Conservation (phyloP, 2,888 invertebrate genomes). For the Hydropsyche betteni region DNA sequence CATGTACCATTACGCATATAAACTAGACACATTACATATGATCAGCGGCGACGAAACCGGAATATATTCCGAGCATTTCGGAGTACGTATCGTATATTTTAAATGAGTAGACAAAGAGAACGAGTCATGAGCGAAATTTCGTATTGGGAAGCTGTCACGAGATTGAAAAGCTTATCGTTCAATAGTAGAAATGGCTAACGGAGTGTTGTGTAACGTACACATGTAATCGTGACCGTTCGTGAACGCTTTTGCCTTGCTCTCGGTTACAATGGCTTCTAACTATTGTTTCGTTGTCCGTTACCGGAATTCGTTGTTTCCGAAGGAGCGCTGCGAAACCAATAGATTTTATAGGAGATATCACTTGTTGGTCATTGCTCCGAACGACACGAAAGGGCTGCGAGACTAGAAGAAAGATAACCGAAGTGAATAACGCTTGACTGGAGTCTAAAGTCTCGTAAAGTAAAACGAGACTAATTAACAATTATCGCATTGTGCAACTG, state of each 20-base stretch:
- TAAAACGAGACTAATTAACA: background rate
- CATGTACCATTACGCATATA: constrained; percentile 1
- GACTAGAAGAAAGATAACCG: background rate
- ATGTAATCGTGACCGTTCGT: constrained; percentile 33
- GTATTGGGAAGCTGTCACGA: constrained; percentile 25
- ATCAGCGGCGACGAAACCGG: background rate
- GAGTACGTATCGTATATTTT: background rate
- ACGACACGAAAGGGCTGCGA: background rate
- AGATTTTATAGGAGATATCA: constrained; percentile 31
- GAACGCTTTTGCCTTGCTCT: constrained; percentile 17
- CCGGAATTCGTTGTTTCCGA: constrained; percentile 38
- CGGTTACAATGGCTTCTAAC: constrained; percentile 24
- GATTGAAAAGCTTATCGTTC: constrained; percentile 16
- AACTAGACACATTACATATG: background rate
- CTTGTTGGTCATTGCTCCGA: constrained; percentile 7
- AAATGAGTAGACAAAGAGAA: constrained; percentile 1
- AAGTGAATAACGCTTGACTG: background rate
- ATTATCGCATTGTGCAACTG: background rate
- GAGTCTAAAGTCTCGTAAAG: background rate
- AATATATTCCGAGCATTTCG: background rate
- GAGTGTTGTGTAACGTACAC: constrained; percentile 37
- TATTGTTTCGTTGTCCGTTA: constrained; percentile 34
- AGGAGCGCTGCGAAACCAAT: constrained; percentile 8
- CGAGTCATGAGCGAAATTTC: constrained; percentile 1
- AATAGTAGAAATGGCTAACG: constrained; percentile 31